Evolutionary conservation across 2,797 vertebrate species (phyloP), one percentile per base, ranked within the genome.

Genomic region (Salmo trutta): DNA sequence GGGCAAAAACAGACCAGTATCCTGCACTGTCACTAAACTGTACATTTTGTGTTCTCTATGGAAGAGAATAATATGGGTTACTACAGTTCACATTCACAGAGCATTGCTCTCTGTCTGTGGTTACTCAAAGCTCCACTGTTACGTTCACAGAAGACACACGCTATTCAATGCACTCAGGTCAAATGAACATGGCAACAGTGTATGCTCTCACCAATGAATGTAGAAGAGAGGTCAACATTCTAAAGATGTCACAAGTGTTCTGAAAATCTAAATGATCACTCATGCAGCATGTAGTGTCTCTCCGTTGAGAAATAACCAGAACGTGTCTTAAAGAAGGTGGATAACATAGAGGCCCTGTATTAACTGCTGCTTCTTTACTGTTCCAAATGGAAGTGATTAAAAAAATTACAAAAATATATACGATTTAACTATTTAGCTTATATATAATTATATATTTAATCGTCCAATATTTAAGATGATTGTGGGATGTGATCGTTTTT

Each of bases 291-390:
- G 19, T 24, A 52, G 21, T 29, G 33, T 47, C 7, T 27, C 33
- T 51, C 62, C 16, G 27, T 27, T 78, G 10, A 56, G 70, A 71
- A 81, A 71, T 74, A 56, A n/a, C 66, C 54, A 7, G 47, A n/a
- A 56, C 62, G 75, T 74, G 73, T 85, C 74, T 77, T 69, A 72
- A 76, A 76, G 74, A 36, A 75, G 67, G 59, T 73, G 29, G 59
- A 51, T 51, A 52, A 54, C 54, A 16, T 78, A 83, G 80, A 31
- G 75, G 84, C 86, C 85, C 85, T 82, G 83, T 89, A 79, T 83
- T 67, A 88, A 84, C 77, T 85, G 88, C 91, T 91, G 90, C 88
- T 85, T 81, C 66, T 68, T 82, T 81, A 80, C 59, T 78, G n/a
- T 71, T 88, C 56, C 66, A 82, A 70, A 73, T 82, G 36, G 72